A percentile compares a stretch with the other conserved stretches of the same genome.
Evolutionary conservation across 2,888 invertebrate species (phyloP).

Genomic region (Drosophila formosana): DNA sequence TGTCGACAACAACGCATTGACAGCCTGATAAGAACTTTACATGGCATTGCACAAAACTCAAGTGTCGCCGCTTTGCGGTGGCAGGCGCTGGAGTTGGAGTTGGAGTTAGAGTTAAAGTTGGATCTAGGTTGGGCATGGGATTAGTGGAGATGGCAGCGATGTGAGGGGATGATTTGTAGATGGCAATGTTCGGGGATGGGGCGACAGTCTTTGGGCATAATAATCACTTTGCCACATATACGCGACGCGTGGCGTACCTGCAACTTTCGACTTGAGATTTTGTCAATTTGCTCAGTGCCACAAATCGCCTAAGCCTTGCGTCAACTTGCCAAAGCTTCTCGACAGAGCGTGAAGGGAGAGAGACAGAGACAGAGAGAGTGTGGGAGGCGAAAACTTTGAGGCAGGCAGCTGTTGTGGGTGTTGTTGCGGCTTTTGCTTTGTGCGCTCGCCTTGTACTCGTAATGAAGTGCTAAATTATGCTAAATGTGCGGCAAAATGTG

Average conservation of each 20-base stretch:
- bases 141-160: not conserved
- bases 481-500: slow-evolving; percentile 65
- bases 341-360: not conserved
- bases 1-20: not conserved
- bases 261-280: slow-evolving; percentile 45
- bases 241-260: slow-evolving; percentile 35
- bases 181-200: not conserved
- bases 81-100: not conserved
- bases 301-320: slow-evolving; percentile 52
- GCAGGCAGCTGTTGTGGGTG: slow-evolving; percentile 60
- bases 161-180: slow-evolving; percentile 17
- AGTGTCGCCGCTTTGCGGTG: slow-evolving; percentile 2
- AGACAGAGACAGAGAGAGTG: not conserved
- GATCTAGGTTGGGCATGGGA: not conserved
- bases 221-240: slow-evolving; percentile 67
- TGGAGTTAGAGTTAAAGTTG: not conserved
- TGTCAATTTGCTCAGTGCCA: slow-evolving; percentile 49
- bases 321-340: slow-evolving; percentile 8
- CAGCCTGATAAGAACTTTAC: not conserved
- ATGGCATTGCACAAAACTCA: slow-evolving; percentile 2
- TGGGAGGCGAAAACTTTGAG: slow-evolving; percentile 33
- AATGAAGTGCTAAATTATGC: slow-evolving; percentile 77
- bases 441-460: slow-evolving; percentile 26
- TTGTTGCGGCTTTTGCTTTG: slow-evolving; percentile 55
- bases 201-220: slow-evolving; percentile 30